phyloP scores from a whole-genome alignment of 2,888 invertebrate genomes.

The Xylocampa areola region DNA sequence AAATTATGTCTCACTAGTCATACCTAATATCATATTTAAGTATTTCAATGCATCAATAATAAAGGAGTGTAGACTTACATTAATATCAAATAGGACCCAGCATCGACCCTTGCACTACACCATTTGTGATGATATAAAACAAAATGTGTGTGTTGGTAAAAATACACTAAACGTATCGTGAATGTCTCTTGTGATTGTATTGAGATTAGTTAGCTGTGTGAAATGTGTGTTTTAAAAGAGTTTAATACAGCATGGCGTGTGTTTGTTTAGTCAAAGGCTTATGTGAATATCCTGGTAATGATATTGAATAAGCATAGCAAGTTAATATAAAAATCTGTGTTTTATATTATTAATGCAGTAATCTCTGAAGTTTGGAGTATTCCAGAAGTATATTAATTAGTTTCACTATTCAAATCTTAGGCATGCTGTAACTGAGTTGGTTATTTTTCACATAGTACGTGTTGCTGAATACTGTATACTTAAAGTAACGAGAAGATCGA shows the following conservation, averaged over 20 bases:
- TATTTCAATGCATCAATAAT: background rate
- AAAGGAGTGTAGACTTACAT: constrained; percentile 8
- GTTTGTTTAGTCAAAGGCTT: constrained; percentile 56
- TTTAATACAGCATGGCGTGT: constrained; percentile 54
- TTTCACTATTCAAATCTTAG: constrained; percentile 4
- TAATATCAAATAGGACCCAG: constrained; percentile 56
- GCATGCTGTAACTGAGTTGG: constrained; percentile 8
- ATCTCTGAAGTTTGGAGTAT: background rate
- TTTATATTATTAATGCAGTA: constrained; percentile 4
- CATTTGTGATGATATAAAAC: constrained; percentile 45
- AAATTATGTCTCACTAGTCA: too few species aligned
- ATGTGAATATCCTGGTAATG: constrained; percentile 50
- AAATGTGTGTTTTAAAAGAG: constrained; percentile 32
- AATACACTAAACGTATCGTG: constrained; percentile 36
- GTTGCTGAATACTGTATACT: background rate
- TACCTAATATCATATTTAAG: background rate
- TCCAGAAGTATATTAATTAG: background rate
- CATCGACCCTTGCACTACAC: constrained; percentile 57
- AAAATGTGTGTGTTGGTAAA: constrained; percentile 47
- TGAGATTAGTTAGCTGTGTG: constrained; percentile 48
- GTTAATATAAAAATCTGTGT: background rate
- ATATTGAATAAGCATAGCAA: constrained; percentile 20
- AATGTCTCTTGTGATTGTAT: constrained; percentile 48
- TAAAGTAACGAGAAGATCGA: constrained; percentile 2
- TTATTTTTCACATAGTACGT: background rate